These are phyloP conservation scores for Acomys russatus DNA, from an alignment of 2,797 vertebrate genomes.

Conservation along the genomic window DNA sequence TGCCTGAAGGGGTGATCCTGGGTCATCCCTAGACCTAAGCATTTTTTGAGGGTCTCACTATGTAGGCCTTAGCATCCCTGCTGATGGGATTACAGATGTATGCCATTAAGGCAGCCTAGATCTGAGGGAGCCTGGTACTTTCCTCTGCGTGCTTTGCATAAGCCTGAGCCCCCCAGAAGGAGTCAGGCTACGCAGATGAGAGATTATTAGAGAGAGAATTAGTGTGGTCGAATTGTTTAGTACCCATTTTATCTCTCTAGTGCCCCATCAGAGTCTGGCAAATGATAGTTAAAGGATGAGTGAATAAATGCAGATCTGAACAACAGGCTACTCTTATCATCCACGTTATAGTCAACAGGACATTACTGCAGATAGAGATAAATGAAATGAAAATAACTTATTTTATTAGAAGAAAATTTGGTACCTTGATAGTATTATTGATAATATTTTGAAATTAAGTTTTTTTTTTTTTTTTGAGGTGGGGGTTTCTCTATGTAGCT, in stretches of 20 bases:
- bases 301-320: background rate
- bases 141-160: background rate
- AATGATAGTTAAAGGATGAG: background rate
- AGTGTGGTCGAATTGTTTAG: background rate
- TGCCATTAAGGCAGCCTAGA: background rate
- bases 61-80: background rate
- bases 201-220: background rate
- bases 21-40: background rate
- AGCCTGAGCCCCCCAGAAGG: background rate
- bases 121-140: background rate
- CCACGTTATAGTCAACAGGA: background rate
- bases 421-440: slow-evolving; percentile 52
- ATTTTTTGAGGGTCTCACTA: background rate
- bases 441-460: slow-evolving; percentile 20
- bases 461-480: too few relatives aligned
- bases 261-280: background rate
- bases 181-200: background rate
- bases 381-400: slow-evolving; percentile 47
- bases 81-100: background rate
- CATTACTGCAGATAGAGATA: background rate
- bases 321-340: background rate
- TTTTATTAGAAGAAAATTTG: slow-evolving; percentile 58
- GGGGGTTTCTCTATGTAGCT: too few relatives aligned
- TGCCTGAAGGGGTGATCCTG: background rate
- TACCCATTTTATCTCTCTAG: background rate